phyloP scores from a whole-genome alignment of 2,113 vertebrate genomes.

The Prionailurus viverrinus region DNA sequence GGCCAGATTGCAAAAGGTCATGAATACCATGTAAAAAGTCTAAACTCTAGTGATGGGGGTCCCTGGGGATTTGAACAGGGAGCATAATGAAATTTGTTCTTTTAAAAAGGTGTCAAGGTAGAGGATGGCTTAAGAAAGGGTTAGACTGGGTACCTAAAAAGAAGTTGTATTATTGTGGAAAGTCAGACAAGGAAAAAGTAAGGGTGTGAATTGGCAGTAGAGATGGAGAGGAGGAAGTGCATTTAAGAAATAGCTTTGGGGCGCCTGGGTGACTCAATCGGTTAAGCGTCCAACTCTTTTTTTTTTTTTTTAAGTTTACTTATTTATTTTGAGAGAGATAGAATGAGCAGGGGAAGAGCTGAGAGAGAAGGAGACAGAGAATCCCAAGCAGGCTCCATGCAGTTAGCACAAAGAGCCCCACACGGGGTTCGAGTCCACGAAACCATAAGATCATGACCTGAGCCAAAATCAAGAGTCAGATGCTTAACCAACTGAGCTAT shows the following conservation, averaged over 20 bases:
- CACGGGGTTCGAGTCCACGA: too few species aligned
- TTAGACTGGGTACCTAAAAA: background rate
- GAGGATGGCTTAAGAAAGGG: background rate
- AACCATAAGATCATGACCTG: too few species aligned
- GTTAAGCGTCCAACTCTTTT: too few species aligned
- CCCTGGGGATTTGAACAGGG: background rate
- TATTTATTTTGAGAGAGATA: too few species aligned
- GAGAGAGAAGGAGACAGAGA: too few species aligned
- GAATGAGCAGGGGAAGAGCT: too few species aligned
- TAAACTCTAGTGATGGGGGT: background rate
- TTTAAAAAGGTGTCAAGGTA: background rate
- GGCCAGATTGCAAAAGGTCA: background rate
- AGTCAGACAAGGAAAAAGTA: conserved; percentile 55
- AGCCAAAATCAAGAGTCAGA: too few species aligned
- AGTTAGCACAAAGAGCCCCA: too few species aligned
- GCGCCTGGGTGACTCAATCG: too few species aligned
- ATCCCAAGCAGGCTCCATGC: too few species aligned
- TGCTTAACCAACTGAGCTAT: too few species aligned
- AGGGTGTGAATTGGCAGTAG: background rate
- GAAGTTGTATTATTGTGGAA: background rate
- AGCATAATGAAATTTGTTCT: conserved; percentile 29
- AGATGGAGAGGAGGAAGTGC: conserved; percentile 7
- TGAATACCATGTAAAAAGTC: background rate
- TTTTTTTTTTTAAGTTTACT: too few species aligned
- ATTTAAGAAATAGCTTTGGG: background rate